A percentile compares a stretch with the other conserved stretches of the same genome.
Conservation (phyloP, 2,113 vertebrate species). For the Balaeniceps rex region DNA sequence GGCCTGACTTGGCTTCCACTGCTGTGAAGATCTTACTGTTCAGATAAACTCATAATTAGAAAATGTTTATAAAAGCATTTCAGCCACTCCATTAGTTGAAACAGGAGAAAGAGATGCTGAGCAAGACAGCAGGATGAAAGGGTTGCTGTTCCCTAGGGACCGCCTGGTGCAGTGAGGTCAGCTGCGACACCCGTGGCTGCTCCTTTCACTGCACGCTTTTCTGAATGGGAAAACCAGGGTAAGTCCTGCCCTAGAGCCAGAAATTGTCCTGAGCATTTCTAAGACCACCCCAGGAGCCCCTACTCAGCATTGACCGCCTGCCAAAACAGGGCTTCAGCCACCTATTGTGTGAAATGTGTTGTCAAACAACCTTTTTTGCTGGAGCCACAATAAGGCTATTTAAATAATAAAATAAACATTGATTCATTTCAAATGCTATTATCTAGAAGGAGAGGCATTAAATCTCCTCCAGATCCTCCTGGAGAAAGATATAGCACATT, state of each 20-base stretch:
- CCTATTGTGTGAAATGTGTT: background rate
- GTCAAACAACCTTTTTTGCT: background rate
- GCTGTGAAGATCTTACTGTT: background rate
- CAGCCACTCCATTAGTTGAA: background rate
- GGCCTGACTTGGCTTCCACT: background rate
- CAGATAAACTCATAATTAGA: background rate
- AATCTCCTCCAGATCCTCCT: background rate
- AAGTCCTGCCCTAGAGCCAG: background rate
- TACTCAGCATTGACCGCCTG: fast-evolving
- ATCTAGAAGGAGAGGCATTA: background rate
- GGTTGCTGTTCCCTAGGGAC: background rate
- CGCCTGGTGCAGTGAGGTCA: background rate
- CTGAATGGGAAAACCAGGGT: background rate
- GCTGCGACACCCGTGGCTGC: fast-evolving
- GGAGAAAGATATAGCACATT: background rate
- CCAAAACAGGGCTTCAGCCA: background rate
- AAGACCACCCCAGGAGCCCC: background rate
- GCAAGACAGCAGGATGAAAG: background rate
- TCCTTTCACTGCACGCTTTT: fast-evolving
- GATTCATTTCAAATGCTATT: background rate
- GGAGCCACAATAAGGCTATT: background rate
- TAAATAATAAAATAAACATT: background rate
- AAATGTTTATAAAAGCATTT: background rate
- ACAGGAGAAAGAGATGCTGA: background rate
- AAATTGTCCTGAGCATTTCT: background rate